Base-by-base conservation (phyloP, 2,113 vertebrate species). In the Actenoides hombroni region DNA sequence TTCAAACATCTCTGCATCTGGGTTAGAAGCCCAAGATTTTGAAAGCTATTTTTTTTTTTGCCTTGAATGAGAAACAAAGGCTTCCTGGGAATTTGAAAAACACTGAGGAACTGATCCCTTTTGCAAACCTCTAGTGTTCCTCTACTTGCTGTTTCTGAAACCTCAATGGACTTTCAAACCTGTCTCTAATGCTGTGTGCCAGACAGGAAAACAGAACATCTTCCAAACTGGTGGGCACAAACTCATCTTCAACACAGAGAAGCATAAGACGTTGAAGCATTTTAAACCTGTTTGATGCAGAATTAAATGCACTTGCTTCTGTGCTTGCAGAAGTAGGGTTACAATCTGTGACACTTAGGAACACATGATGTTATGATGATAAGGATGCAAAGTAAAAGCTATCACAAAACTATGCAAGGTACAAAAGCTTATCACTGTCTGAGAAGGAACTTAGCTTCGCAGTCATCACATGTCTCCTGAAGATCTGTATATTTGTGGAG, bases 171-270 rank as follows among this genome's bases (percentile, higher is more conserved):
- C 60, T 85, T 94, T 61, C 33, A 64, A 82, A 75, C 35, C 56
- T 49, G n/a, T 2, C 10, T 46, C 2, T 63, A 57, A 48, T 0
- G 0, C 20, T 46, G 2, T 23, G 33, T 49, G 39, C 19, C 14
- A 33, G n/a, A 4, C 46, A 29, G 12, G 37, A 26, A 88, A 71
- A 83, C 5, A 60, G 23, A 67, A 24, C 18, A 42, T 16, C 28
- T 69, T 68, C 40, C 3, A 2, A 80, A 56, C 24, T 46, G 4
- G 1, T 14, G 24, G 26, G 7, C 17, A 35, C 11, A 42, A 65
- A 69, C 4, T 35, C 31, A 42, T 53, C 29, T 48, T 83, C 49
- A 67, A 31, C 18, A 15, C 56, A 74, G 40, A 65, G 29, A 19
- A 44, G 10, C 23, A 44, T 42, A 64, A 89, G 21, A 8, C 28